These are phyloP conservation scores for Vulpes lagopus DNA, from an alignment of 2,113 vertebrate genomes.

Conservation along the genomic window DNA sequence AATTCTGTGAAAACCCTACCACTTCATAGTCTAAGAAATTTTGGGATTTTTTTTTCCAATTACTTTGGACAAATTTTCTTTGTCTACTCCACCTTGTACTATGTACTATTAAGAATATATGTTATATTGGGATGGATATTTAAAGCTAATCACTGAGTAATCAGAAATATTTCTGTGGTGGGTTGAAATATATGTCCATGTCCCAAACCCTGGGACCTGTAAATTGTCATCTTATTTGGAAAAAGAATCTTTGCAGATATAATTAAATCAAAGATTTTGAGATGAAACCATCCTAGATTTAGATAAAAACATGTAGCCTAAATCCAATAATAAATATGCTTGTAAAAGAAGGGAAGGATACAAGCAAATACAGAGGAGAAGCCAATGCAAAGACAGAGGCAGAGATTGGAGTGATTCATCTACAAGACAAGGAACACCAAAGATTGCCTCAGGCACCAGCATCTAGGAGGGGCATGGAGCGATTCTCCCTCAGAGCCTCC, in stretches of 20 bases:
- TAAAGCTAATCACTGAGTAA: neutral
- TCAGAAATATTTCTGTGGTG: neutral
- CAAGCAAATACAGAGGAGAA: neutral
- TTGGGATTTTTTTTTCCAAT: neutral
- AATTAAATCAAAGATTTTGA: neutral
- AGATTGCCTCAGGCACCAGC: too few species aligned
- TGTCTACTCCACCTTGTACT: neutral
- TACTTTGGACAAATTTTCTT: neutral
- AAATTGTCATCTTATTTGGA: neutral
- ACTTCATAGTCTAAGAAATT: neutral
- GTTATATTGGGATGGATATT: neutral
- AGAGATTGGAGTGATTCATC: rapidly evolving
- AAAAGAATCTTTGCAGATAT: neutral
- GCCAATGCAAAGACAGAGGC: neutral
- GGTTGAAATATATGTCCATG: neutral
- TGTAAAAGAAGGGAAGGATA: neutral
- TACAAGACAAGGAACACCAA: neutral
- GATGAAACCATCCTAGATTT: neutral
- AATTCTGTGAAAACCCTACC: neutral
- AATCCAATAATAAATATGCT: neutral
- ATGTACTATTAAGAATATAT: neutral
- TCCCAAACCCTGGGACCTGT: neutral
- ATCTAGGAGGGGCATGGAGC: too few species aligned
- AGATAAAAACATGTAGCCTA: neutral
- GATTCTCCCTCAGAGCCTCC: neutral